Conservation (phyloP, 2,888 invertebrate species). For the Lithosia quadra region DNA sequence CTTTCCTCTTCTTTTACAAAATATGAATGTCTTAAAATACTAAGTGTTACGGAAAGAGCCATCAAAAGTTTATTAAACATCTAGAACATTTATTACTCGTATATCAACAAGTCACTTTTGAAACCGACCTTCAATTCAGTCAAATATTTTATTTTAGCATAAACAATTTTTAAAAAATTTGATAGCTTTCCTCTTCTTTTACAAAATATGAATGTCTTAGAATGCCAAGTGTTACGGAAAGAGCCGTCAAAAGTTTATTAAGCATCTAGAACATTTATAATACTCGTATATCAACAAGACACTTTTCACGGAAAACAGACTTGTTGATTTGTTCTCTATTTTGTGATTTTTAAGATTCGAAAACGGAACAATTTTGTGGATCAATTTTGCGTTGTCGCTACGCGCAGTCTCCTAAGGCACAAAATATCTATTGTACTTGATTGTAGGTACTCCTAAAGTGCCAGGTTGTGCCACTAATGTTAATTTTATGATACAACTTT, state of each 20-base stretch:
- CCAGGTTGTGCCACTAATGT: neutral
- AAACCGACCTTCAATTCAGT: too few relatives aligned
- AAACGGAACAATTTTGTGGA: neutral
- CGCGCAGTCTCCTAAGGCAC: too few relatives aligned
- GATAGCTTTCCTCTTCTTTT: slow-evolving; percentile 27
- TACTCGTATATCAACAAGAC: slow-evolving; percentile 24
- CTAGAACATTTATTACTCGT: too few relatives aligned
- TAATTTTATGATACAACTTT: neutral
- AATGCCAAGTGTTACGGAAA: slow-evolving; percentile 27
- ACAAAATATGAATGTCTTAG: slow-evolving; percentile 37
- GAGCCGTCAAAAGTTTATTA: slow-evolving; percentile 22
- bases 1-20: slow-evolving; percentile 26
- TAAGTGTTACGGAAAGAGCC: slow-evolving; percentile 15
- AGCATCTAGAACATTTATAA: slow-evolving; percentile 17
- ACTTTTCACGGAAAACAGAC: neutral
- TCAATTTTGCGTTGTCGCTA: neutral
- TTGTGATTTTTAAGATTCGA: neutral
- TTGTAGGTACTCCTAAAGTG: neutral
- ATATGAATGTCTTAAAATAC: slow-evolving; percentile 42
- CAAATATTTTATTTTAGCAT: neutral
- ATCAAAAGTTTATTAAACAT: too few relatives aligned
- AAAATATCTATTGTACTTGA: too few relatives aligned
- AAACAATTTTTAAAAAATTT: slow-evolving; percentile 24
- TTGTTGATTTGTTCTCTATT: neutral
- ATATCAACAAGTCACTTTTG: slow-evolving; percentile 15